phyloP scores from a whole-genome alignment of 2,113 vertebrate species.

The Lampris incognitus region DNA sequence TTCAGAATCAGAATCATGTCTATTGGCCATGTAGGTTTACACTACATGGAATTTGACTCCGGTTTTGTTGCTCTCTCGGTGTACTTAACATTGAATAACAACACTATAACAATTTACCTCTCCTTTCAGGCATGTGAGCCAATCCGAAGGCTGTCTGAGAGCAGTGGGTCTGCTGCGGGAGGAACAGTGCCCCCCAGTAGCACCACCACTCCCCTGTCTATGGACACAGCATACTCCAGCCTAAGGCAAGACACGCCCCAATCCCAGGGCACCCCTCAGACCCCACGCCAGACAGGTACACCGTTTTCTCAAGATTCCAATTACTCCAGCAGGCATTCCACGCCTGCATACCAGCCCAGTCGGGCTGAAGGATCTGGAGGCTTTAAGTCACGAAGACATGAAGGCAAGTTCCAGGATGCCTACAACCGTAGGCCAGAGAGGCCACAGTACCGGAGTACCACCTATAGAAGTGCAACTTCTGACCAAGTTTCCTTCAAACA shows the following conservation, averaged over 20 bases:
- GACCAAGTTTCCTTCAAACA: conserved; percentile 87
- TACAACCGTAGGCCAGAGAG: conserved; percentile 94
- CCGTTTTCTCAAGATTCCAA: conserved; percentile 97
- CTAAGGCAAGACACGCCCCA: conserved; percentile 93
- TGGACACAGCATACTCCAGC: conserved; percentile 96
- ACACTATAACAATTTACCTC: neutral
- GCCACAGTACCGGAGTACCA: conserved; percentile 79
- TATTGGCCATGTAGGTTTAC: too few species aligned
- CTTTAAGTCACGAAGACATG: conserved; percentile 91
- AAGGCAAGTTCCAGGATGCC: conserved; percentile 94
- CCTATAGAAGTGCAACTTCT: conserved; percentile 78
- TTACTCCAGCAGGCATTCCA: conserved; percentile 95
- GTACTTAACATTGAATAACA: neutral
- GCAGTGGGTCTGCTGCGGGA: conserved; percentile 79
- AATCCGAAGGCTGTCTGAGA: conserved; percentile 87
- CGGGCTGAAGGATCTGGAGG: conserved; percentile 84
- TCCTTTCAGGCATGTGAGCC: conserved; percentile 81
- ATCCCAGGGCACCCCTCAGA: conserved; percentile 92
- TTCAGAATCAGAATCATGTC: neutral
- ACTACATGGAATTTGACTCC: neutral
- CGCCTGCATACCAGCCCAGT: conserved; percentile 89
- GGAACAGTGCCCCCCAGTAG: conserved; percentile 87
- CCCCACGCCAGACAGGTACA: conserved; percentile 88
- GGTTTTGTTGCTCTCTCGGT: too few species aligned
- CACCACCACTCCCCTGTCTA: conserved; percentile 90